phyloP scores from a whole-genome alignment of 1,140 invertebrate genomes.

The Bombus confusus region DNA sequence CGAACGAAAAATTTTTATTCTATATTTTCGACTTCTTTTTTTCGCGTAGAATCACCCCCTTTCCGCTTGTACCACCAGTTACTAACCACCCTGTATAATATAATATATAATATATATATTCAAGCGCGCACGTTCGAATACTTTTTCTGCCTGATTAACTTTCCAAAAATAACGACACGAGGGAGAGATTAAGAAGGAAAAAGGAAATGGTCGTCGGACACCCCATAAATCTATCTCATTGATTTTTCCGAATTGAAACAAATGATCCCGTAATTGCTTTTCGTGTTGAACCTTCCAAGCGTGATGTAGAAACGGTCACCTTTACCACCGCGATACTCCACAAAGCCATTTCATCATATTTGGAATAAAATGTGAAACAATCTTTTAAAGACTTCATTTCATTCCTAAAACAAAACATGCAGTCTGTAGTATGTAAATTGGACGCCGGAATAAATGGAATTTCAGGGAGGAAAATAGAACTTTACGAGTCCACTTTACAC shows the following conservation, averaged over 20 bases:
- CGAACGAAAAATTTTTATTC: no score
- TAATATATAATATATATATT: no score
- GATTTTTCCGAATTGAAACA: slow-evolving; percentile 32
- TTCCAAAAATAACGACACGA: background rate
- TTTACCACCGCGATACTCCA: background rate
- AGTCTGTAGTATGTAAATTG: background rate
- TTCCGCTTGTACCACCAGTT: no score
- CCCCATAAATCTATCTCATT: slow-evolving; percentile 19
- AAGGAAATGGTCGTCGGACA: background rate
- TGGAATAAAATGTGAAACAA: background rate
- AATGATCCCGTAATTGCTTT: slow-evolving; percentile 31
- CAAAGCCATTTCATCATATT: background rate
- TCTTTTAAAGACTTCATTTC: background rate
- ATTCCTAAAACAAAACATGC: background rate
- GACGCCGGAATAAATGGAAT: background rate
- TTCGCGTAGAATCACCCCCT: no score
- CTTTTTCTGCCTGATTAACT: no score
- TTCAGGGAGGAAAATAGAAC: no score
- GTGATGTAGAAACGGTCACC: background rate
- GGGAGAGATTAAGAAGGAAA: background rate
- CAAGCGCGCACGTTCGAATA: background rate
- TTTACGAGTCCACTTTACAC: background rate
- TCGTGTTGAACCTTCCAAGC: background rate
- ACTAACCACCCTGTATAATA: no score
- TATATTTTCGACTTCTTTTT: no score